phyloP scores from a whole-genome alignment of 2,888 invertebrate genomes.

The Helleia helle region DNA sequence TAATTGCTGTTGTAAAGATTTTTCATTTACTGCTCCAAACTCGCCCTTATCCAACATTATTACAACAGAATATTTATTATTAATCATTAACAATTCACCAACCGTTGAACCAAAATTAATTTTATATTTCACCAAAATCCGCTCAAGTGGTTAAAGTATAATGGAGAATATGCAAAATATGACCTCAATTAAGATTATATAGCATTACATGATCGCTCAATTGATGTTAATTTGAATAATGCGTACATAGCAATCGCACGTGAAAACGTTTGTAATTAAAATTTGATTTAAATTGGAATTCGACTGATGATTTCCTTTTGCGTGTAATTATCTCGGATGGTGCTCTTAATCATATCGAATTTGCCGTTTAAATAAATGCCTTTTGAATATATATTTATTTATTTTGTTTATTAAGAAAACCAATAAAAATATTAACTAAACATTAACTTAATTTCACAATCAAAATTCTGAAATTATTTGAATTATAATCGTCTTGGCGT shows the following conservation, averaged over 20 bases:
- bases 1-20: too few species aligned
- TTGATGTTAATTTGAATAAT: slow-evolving; percentile 32
- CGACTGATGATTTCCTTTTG: slow-evolving; percentile 14
- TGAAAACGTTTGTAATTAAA: slow-evolving; percentile 32
- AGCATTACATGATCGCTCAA: slow-evolving; percentile 25
- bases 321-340: slow-evolving; percentile 8
- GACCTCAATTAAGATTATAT: slow-evolving; percentile 12
- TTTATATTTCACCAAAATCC: background rate
- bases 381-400: too few species aligned
- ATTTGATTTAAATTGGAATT: slow-evolving; percentile 33
- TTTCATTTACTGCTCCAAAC: too few species aligned
- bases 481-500: too few species aligned
- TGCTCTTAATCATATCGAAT: background rate
- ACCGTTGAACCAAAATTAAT: too few species aligned
- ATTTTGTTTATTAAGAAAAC: too few species aligned
- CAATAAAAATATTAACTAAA: too few species aligned
- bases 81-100: too few species aligned
- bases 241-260: slow-evolving; percentile 34
- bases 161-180: background rate
- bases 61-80: too few species aligned
- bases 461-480: too few species aligned
- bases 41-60: too few species aligned
- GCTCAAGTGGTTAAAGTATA: background rate
- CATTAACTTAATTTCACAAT: too few species aligned
- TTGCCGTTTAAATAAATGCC: background rate